phyloP scores from a whole-genome alignment of 2,888 invertebrate species.

The Hydropsyche betteni region DNA sequence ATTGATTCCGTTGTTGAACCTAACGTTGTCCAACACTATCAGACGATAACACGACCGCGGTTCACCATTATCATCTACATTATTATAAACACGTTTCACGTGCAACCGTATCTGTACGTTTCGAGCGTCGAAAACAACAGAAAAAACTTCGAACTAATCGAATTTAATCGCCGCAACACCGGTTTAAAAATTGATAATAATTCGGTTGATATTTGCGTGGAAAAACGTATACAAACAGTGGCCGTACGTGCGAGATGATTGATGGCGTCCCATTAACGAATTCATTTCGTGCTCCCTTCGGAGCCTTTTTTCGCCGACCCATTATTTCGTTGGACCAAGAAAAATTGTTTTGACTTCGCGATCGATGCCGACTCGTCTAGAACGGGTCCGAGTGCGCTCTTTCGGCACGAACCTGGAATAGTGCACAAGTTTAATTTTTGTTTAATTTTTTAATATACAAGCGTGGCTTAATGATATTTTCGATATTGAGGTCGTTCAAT shows the following conservation, averaged over 20 bases:
- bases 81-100: too few species aligned
- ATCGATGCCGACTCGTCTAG: not conserved
- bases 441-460: not conserved
- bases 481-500: slow-evolving; percentile 13
- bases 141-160: too few species aligned
- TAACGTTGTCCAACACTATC: not conserved
- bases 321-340: slow-evolving; percentile 29
- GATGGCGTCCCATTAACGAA: slow-evolving; percentile 30
- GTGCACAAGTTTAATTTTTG: too few species aligned
- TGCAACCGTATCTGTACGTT: too few species aligned
- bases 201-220: slow-evolving; percentile 20
- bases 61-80: too few species aligned
- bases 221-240: slow-evolving; percentile 14
- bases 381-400: not conserved
- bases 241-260: slow-evolving; percentile 24
- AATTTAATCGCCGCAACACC: too few species aligned
- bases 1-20: not conserved
- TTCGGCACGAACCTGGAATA: not conserved
- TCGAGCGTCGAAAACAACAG: too few species aligned
- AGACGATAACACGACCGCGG: not conserved
- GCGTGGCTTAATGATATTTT: not conserved
- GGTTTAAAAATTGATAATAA: slow-evolving; percentile 28
- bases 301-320: slow-evolving; percentile 24
- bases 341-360: slow-evolving; percentile 29
- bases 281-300: slow-evolving; percentile 30